phyloP scores from a whole-genome alignment of 2,797 vertebrate species.

The Sylvilagus floridanus region DNA sequence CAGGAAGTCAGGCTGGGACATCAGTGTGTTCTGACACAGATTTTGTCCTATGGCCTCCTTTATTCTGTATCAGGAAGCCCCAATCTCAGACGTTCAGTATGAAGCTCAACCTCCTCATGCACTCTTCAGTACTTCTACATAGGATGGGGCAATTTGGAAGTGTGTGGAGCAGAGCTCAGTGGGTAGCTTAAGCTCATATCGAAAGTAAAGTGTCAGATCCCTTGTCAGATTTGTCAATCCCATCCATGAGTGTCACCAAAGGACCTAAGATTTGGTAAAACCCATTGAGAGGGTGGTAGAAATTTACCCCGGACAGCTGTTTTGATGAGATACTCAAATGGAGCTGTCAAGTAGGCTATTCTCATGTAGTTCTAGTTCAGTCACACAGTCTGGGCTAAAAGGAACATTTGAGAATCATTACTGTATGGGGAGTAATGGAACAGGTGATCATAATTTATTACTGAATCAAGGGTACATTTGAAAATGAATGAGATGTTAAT shows the following conservation, averaged over 20 bases:
- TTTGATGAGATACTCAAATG: not conserved
- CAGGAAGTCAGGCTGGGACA: not conserved
- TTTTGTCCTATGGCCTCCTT: not conserved
- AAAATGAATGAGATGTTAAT: not conserved
- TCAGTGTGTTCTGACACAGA: not conserved
- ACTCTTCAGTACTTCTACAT: not conserved
- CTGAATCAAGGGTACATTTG: not conserved
- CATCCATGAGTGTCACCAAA: not conserved
- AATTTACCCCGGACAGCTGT: not conserved
- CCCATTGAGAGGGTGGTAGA: fast-evolving
- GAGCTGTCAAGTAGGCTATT: not conserved
- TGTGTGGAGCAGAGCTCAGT: not conserved
- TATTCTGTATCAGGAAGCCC: not conserved
- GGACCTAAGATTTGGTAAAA: not conserved
- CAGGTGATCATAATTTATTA: not conserved
- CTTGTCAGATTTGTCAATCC: not conserved
- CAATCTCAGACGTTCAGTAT: not conserved
- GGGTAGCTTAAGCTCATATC: not conserved
- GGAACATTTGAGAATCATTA: not conserved
- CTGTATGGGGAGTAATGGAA: not conserved
- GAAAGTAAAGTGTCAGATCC: not conserved
- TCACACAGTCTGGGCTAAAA: not conserved
- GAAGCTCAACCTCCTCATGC: not conserved
- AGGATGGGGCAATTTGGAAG: not conserved
- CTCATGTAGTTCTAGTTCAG: not conserved